Evolutionary conservation across 2,797 vertebrate species (phyloP), one percentile per base, ranked within the genome.

Genomic region (Karalla daura): DNA sequence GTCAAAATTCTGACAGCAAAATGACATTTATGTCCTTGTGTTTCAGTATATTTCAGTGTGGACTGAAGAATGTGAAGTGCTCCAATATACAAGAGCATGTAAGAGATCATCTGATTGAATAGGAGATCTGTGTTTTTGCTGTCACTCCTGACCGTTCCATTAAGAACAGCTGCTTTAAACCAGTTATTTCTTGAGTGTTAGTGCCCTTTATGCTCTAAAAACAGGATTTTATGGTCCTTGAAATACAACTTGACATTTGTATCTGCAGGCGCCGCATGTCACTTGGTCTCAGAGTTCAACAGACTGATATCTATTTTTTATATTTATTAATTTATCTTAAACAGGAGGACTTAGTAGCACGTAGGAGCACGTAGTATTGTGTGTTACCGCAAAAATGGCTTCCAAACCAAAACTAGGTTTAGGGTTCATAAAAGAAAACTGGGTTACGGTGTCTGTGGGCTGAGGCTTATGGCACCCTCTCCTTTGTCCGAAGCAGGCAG

Each of bases 391-490:
- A 35, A 70, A 70, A 71, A 54, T 49, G 27, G 14, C 46, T 32
- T 27, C 46, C 0, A 24, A 60, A 46, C 21, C n/a, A 39, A 74
- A 83, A 74, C 27, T 46, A 66, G 74, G 56, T 79, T 79, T 56
- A 49, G 17, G 59, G 47, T 72, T 45, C 63, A 63, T 37, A 13
- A 47, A 21, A 64, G 53, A 78, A 81, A 90, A 87, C 23, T 87
- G 54, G 81, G 86, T 86, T 80, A 87, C 1, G 4, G 24, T 67
- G 70, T 85, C 74, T 46, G 39, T 39, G 54, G 41, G 70, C 72
- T 20, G 64, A 78, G 37, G 58, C 52, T 59, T 73, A 63, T 35
- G 58, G 61, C 1, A 5, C 4, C 21, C 2, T 33, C 21, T n/a
- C 53, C 73, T 74, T 81, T 83, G 73, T 83, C 61, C 7, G 52